Evolutionary conservation across 2,113 vertebrate genomes (phyloP).

Genomic region (Edolisoma coerulescens): DNA sequence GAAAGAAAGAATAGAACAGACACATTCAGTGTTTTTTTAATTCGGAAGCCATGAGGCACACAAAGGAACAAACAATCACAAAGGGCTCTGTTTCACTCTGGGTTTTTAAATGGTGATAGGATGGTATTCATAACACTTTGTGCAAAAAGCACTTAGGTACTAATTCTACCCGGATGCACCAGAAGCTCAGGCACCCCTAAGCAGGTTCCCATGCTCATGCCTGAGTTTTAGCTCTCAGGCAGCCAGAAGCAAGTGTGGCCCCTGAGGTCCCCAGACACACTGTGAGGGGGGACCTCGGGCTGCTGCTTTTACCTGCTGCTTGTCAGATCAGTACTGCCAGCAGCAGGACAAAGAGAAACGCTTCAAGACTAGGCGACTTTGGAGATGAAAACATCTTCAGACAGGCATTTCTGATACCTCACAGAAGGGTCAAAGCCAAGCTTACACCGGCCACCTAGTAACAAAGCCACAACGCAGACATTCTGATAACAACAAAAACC

Average conservation of each 20-base stretch:
- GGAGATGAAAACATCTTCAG: background rate
- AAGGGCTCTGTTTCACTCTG: background rate
- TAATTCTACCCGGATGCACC: background rate
- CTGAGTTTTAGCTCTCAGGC: background rate
- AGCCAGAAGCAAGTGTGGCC: background rate
- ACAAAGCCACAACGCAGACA: background rate
- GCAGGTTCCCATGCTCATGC: background rate
- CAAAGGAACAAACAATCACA: background rate
- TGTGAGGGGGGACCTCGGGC: fast-evolving
- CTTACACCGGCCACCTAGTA: fast-evolving
- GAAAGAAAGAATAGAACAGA: background rate
- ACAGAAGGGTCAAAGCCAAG: background rate
- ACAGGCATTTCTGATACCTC: background rate
- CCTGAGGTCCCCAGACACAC: fast-evolving
- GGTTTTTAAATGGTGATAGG: background rate
- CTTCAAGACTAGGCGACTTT: background rate
- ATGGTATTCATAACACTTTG: background rate
- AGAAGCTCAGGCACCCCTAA: background rate
- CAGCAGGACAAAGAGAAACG: background rate
- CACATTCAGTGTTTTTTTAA: background rate
- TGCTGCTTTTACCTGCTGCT: background rate
- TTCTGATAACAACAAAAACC: background rate
- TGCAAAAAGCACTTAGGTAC: background rate
- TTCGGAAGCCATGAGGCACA: background rate
- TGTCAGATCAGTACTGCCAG: background rate